Base-by-base conservation (phyloP, 1,140 invertebrate genomes). In the Planococcus citri region DNA sequence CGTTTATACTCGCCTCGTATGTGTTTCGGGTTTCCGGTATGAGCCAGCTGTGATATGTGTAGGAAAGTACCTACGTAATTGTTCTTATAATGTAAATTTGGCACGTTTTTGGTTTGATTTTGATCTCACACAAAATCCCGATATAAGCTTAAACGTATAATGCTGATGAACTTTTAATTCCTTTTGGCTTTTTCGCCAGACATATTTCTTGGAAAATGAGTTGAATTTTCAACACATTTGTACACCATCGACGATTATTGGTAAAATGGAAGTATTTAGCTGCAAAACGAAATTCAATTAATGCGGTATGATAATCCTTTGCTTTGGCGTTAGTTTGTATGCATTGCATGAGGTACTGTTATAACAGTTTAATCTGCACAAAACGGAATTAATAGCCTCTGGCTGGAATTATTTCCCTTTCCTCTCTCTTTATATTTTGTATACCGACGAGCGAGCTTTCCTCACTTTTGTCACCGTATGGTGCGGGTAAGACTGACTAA, bases 361-460 rank as follows among this genome's bases (percentile, higher is more conserved):
- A 64, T 64, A 64, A 64, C 60, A 64, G 60, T 20, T 64, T 64
- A 64, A 64, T 64, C 20, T 27, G 24, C 60, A 64, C 60, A 64
- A 64, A 64, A 64, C 60, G 60, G 60, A 64, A 64, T 64, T 64
- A 64, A 64, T 64, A 64, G 60, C 60, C 60, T 64, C 60, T 64
- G 25, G 60, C 60, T 25, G 60, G 60, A 64, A 64, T 64, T 64
- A 64, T 24, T 25, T 25, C 60, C 60, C 60, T 64, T 64, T 4
- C 20, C 25, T 64, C 60, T 27, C 24, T 25, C 60, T 27, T 27
- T 64, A n/a, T 27, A 21, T 64, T 24, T 27, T 17, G n/a, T n/a
- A n/a, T n/a, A 24, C 22, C 60, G 24, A 9, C 60, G 22, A n/a
- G n/a, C n/a, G n/a, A n/a, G n/a, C 9, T 64, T 27, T 64, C 20